Evolutionary conservation across 1,140 invertebrate genomes (phyloP).

Genomic region (Leguminivora glycinivorella): DNA sequence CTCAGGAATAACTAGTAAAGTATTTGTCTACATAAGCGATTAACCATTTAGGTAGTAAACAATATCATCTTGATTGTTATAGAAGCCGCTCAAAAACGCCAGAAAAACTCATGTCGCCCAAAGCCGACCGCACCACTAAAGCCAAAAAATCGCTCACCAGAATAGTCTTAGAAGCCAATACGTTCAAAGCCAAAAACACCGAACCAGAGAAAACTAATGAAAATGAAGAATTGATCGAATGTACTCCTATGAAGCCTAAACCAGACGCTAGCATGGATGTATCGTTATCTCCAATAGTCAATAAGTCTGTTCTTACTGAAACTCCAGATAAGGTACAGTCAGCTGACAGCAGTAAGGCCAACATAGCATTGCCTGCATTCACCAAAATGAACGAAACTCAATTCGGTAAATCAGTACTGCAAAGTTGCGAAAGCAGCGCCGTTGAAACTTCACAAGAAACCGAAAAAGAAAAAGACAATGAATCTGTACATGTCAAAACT

Average conservation of each 20-base stretch:
- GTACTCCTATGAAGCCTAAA: constrained; percentile 66
- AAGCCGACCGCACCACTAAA: constrained; percentile 46
- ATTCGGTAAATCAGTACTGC: constrained; percentile 48
- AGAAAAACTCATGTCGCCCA: constrained; percentile 66
- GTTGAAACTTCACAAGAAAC: constrained; percentile 36
- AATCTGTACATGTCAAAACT: constrained; percentile 12
- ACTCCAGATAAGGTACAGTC: constrained; percentile 34
- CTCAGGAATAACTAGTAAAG: too few relatives aligned
- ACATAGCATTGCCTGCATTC: constrained; percentile 54
- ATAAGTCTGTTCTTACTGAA: constrained; percentile 61
- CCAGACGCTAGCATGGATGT: constrained; percentile 56
- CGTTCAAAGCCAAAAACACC: constrained; percentile 58
- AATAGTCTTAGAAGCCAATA: constrained; percentile 68
- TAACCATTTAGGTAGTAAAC: too few relatives aligned
- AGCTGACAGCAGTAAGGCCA: constrained; percentile 36
- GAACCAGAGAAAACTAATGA: constrained; percentile 30
- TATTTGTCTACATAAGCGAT: too few relatives aligned
- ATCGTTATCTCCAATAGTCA: constrained; percentile 65
- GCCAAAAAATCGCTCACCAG: constrained; percentile 64
- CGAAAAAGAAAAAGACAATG: background rate
- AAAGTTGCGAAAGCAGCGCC: constrained; percentile 50
- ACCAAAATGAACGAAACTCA: constrained; percentile 49
- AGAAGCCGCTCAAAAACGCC: constrained; percentile 69
- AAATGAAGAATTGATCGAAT: constrained; percentile 45
- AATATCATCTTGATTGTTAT: too few relatives aligned